Evolutionary conservation across 2,113 vertebrate species (phyloP).

Genomic region (Erinaceus europaeus): DNA sequence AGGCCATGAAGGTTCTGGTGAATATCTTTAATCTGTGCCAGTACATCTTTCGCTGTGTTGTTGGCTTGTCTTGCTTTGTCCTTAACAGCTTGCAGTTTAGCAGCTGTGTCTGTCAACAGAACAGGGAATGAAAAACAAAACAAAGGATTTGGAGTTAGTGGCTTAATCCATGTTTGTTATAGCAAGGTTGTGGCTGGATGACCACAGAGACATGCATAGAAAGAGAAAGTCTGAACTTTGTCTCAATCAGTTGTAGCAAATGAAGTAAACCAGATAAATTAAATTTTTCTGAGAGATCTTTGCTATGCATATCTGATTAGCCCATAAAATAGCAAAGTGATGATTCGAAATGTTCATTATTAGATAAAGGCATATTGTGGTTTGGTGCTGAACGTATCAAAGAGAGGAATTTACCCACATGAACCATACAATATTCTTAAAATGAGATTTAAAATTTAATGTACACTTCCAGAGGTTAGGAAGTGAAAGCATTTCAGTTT

Average conservation of each 20-base stretch:
- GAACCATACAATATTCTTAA: not conserved
- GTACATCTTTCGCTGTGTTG: slow-evolving; percentile 87
- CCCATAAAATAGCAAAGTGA: slow-evolving; percentile 31
- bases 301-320: slow-evolving; percentile 38
- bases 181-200: not conserved
- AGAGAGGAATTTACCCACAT: slow-evolving; percentile 16
- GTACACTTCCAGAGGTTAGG: not conserved
- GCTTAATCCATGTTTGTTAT: not conserved
- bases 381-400: slow-evolving; percentile 29
- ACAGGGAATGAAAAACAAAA: slow-evolving; percentile 17
- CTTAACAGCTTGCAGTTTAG: slow-evolving; percentile 89
- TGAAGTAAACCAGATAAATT: slow-evolving; percentile 13
- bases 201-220: not conserved
- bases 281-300: slow-evolving; percentile 49
- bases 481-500: not conserved
- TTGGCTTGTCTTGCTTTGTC: slow-evolving; percentile 91
- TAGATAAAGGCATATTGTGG: not conserved
- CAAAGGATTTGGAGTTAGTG: not conserved
- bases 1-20: slow-evolving; percentile 90
- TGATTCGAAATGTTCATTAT: not conserved
- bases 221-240: not conserved
- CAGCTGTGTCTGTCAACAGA: slow-evolving; percentile 86
- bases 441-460: slow-evolving; percentile 22
- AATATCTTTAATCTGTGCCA: slow-evolving; percentile 91
- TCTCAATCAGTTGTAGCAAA: slow-evolving; percentile 16